Percentiles rank a stretch among this genome's conserved stretches.
Evolutionary conservation across 2,113 vertebrate genomes (phyloP).

Genomic region (Boleophthalmus pectinirostris): DNA sequence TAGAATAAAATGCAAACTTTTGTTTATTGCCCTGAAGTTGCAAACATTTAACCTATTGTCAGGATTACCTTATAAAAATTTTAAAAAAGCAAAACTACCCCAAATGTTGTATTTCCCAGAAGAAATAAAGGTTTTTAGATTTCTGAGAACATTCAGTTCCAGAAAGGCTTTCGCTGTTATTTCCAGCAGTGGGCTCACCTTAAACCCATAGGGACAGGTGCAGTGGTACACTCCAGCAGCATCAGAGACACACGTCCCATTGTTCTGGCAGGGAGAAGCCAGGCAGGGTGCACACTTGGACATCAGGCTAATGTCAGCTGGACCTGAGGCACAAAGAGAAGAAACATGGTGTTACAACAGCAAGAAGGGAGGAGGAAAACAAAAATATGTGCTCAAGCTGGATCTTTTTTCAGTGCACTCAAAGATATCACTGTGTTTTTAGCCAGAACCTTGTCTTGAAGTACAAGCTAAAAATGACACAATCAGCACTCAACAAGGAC

Average conservation of each 20-base stretch:
- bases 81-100: background rate
- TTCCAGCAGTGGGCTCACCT: constrained; percentile 76
- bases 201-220: constrained; percentile 91
- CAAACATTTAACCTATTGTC: background rate
- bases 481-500: background rate
- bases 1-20: background rate
- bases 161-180: background rate
- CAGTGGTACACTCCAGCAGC: constrained; percentile 85
- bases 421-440: background rate
- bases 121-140: background rate
- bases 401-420: constrained; percentile 19
- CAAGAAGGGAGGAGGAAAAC: background rate
- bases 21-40: background rate
- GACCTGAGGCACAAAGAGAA: constrained; percentile 74
- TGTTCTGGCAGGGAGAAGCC: constrained; percentile 89
- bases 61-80: background rate
- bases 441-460: background rate
- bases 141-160: background rate
- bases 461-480: background rate
- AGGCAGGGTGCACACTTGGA: constrained; percentile 95
- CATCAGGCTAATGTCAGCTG: constrained; percentile 81
- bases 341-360: background rate
- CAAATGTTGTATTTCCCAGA: background rate
- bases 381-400: background rate
- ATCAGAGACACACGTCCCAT: constrained; percentile 88